These are phyloP conservation scores for Rhadina sibilatrix DNA, from an alignment of 2,113 vertebrate species.

Conservation along the genomic window DNA sequence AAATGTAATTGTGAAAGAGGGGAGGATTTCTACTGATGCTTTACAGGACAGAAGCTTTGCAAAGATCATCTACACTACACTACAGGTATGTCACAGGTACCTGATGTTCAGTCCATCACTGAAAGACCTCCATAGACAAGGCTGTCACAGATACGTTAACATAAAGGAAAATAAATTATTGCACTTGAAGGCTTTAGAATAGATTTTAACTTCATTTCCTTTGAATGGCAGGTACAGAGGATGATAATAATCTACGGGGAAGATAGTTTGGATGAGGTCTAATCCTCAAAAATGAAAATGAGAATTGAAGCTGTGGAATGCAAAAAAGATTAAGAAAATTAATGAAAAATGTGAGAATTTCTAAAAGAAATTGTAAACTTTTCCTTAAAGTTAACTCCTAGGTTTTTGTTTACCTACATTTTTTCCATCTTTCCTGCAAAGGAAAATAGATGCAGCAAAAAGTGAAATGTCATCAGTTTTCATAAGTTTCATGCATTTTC, in stretches of 20 bases:
- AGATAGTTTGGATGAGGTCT: neutral
- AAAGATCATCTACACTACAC: neutral
- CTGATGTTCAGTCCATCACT: neutral
- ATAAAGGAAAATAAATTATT: neutral
- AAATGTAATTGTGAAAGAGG: neutral
- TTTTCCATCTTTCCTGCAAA: neutral
- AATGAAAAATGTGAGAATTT: neutral
- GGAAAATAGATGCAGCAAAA: neutral
- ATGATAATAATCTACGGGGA: neutral
- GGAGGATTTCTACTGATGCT: neutral
- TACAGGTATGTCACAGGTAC: neutral
- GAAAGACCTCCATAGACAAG: neutral
- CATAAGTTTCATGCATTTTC: neutral
- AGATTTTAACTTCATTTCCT: neutral
- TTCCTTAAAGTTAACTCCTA: neutral
- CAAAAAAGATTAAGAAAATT: neutral
- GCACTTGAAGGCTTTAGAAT: neutral
- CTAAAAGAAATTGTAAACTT: neutral
- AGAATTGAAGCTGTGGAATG: neutral
- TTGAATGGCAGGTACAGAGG: neutral
- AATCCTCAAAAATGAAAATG: neutral
- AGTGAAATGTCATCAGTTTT: neutral
- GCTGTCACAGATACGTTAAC: neutral
- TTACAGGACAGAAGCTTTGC: neutral
- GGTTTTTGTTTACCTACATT: neutral